Percentiles rank a stretch among this genome's conserved stretches.
phyloP scores from a whole-genome alignment of 1,140 invertebrate genomes.

The Physella acuta region DNA sequence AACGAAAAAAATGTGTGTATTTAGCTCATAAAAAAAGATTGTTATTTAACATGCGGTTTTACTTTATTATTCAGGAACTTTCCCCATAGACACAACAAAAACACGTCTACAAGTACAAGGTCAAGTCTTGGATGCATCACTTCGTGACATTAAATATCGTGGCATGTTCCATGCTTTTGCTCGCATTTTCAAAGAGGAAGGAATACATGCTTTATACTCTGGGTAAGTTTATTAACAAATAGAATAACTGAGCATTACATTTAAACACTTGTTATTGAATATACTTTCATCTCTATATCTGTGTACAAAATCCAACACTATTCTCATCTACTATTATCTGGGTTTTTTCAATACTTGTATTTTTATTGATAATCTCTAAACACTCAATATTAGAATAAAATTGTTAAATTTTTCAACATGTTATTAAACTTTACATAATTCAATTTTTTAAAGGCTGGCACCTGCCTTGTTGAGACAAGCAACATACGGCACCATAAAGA shows the following conservation, averaged over 20 bases:
- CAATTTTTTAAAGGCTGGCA: constrained; percentile 71
- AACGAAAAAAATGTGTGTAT: background rate
- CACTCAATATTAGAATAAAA: background rate
- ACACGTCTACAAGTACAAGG: constrained; percentile 59
- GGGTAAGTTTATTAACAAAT: no score
- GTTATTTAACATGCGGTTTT: no score
- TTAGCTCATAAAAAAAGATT: background rate
- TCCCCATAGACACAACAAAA: constrained; percentile 59
- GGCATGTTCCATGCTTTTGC: constrained; percentile 89
- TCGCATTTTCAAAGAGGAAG: constrained; percentile 81
- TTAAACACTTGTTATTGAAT: no score
- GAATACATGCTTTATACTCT: constrained; percentile 76
- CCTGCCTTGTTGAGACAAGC: constrained; percentile 89
- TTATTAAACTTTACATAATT: constrained; percentile 2
- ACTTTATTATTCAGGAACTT: constrained; percentile 55
- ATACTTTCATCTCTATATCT: no score
- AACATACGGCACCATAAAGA: constrained; percentile 95
- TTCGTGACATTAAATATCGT: constrained; percentile 78
- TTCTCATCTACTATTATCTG: background rate
- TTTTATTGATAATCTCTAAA: background rate
- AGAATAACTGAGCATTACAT: no score
- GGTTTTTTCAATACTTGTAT: background rate
- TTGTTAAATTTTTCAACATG: background rate
- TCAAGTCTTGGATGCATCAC: constrained; percentile 68
- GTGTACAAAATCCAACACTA: no score